Base-by-base conservation (phyloP, 1,140 invertebrate genomes). In the Lordiphosa stackelbergi region DNA sequence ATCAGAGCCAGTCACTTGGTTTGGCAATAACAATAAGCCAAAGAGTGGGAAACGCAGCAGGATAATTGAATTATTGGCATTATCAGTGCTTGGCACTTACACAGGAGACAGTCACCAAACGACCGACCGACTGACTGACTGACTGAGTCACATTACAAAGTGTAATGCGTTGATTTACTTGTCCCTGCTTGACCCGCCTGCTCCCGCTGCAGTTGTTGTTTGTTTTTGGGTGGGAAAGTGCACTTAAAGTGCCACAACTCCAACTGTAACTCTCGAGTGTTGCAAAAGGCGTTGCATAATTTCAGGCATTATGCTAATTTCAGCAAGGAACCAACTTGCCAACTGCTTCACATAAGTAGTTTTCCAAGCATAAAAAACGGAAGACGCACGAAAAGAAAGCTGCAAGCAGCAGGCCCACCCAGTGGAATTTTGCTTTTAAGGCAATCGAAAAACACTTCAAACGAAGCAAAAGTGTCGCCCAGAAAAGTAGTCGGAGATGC, bases 221-320 rank as follows among this genome's bases (percentile, higher is more conserved):
- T 63, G 48, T 69, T 69, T 69, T 77, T 66, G 56, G 35, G 41
- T 46, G 49, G 41, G 53, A 73, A 73, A 78, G 73, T 78, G 73
- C 73, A 78, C 74, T 78, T 79, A 81, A 74, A 58, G 51, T 64
- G 66, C 51, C 37, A 51, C 61, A 64, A 56, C 49, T 48, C 57
- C 64, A 54, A 59, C 41, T 43, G 63, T 41, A 56, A 46, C 43
- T 46, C 59, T 69, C 53, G 47, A 56, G 63, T 59, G 35, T 48
- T 61, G 54, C 58, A 54, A 66, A 79, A 72, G 55, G 63, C 71
- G 61, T 65, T 81, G 77, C 68, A 83, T 81, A 81, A 81, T 83
- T 81, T 79, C 63, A 65, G 71, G 71, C 75, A 83, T 83, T 81
- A 81, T 81, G 75, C 62, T 81, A 81, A 81, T 81, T 72, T 74